phyloP scores from a whole-genome alignment of 2,113 vertebrate genomes.

The Aptenodytes patagonicus region DNA sequence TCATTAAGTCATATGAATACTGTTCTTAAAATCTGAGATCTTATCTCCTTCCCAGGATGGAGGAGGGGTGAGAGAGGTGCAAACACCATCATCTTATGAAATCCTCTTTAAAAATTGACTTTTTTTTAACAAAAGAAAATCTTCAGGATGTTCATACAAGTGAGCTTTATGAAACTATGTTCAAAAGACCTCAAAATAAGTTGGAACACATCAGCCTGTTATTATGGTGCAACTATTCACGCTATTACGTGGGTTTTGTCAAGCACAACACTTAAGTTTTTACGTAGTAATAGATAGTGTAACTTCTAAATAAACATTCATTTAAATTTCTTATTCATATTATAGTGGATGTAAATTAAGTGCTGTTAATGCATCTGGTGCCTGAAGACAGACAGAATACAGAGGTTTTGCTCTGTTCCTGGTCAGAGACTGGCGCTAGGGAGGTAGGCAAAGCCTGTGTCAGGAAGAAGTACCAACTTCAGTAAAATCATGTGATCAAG shows the following conservation, averaged over 20 bases:
- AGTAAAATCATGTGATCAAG: neutral
- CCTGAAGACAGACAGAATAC: neutral
- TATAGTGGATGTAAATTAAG: neutral
- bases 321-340: neutral
- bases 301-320: conserved; percentile 18
- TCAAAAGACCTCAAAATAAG: conserved; percentile 46
- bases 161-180: conserved; percentile 42
- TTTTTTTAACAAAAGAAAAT: neutral
- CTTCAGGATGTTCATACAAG: conserved; percentile 1
- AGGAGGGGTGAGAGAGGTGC: neutral
- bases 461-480: neutral
- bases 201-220: conserved; percentile 23
- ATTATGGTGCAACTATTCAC: conserved; percentile 16
- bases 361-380: neutral
- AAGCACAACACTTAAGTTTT: conserved; percentile 26
- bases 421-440: neutral
- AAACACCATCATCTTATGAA: neutral
- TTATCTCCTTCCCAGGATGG: neutral
- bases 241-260: conserved; percentile 37
- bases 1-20: neutral
- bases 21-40: conserved; percentile 15
- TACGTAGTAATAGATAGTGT: conserved; percentile 15
- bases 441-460: neutral
- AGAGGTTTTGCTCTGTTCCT: neutral
- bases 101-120: neutral